Evolutionary conservation across 2,113 vertebrate species (phyloP), one percentile per base, ranked within the genome.

Genomic region (Laterallus jamaicensis): DNA sequence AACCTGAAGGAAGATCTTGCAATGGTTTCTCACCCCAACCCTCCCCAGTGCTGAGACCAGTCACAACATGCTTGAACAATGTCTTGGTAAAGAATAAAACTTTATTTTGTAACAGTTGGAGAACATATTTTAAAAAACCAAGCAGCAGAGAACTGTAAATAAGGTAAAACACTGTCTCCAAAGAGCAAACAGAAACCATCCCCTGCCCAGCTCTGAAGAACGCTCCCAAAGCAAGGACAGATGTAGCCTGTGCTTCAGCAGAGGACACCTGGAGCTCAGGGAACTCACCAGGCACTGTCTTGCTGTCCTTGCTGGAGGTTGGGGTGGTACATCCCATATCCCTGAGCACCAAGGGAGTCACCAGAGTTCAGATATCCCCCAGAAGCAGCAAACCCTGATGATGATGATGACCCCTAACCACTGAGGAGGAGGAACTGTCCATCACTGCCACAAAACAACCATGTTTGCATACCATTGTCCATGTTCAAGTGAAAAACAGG

Each of bases 61-160:
- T 7, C 56, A 62, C 42, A 47, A 62, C 67, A 82, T 5, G 9
- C 39, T 31, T 26, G 22, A 60, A 83, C 25, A 47, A 55, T 59
- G 42, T 15, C 77, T 25, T 69, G 78, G 70, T 19, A 44, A 64
- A 66, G 69, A 86, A 90, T 3, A 15, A 11, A 81, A 49, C 75
- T 76, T 95, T 90, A 97, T 97, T 97, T 82, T 19, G 49, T 58
- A 68, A 29, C 82, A 42, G 21, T 44, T 5, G 10, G 26, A 82
- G 58, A 73, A 95, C 60, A 87, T 5, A 14, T n/a, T n/a, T 85
- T 40, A 3, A 67, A 92, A 85, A 7, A 28, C 47, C 42, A 81
- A 32, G 29, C 35, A 49, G 3, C 1, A 40, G 69, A 62, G 59
- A 74, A 49, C 35, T 16, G 8, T 28, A 62, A 35, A 29, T 35